A percentile compares a stretch with the other conserved stretches of the same genome.
phyloP scores from a whole-genome alignment of 2,797 vertebrate genomes.

The Chromis chromis region DNA sequence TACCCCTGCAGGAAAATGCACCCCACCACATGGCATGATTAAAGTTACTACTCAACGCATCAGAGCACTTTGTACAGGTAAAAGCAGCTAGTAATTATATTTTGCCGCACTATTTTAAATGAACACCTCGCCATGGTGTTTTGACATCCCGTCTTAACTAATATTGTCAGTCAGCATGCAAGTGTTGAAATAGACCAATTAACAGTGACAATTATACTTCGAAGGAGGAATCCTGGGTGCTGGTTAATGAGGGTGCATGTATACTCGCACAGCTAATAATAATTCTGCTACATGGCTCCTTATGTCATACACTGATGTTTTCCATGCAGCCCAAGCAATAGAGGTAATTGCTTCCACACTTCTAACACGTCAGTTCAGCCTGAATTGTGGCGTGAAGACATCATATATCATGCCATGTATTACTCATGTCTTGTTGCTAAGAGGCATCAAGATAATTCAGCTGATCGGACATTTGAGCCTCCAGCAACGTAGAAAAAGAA shows the following conservation, averaged over 20 bases:
- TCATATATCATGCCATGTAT: conserved; percentile 6
- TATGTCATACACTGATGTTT: conserved; percentile 10
- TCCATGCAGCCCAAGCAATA: neutral
- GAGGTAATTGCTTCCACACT: conserved; percentile 14
- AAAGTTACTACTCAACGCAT: neutral
- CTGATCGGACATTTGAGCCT: neutral
- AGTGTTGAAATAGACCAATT: conserved; percentile 10
- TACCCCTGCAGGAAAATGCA: no score
- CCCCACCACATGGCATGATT: no score
- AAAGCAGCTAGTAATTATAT: neutral
- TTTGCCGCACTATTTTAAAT: neutral
- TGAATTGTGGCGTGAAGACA: neutral
- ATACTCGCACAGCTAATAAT: conserved; percentile 10
- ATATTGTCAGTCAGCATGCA: neutral
- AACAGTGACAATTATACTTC: conserved; percentile 2
- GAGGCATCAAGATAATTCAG: conserved; percentile 6
- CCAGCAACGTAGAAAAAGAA: neutral
- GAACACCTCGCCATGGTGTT: neutral
- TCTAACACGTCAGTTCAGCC: conserved; percentile 1
- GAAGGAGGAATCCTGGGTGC: conserved; percentile 6
- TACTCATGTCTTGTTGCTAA: conserved; percentile 6
- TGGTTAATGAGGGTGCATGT: neutral
- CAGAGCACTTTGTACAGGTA: neutral
- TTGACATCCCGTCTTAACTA: neutral
- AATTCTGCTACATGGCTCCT: conserved; percentile 9